phyloP scores from a whole-genome alignment of 2,797 vertebrate species.

The Novumbra hubbsi region DNA sequence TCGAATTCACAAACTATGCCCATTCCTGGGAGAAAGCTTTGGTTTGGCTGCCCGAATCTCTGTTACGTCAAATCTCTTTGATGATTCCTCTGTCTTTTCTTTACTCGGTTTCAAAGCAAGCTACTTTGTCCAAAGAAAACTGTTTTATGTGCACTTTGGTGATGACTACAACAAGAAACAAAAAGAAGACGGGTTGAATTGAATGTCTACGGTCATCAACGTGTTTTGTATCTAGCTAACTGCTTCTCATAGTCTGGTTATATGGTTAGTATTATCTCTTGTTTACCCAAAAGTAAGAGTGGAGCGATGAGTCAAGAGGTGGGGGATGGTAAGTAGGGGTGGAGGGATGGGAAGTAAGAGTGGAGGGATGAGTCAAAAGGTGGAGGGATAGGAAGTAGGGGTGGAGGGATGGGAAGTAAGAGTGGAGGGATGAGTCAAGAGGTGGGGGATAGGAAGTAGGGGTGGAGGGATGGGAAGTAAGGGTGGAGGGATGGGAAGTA shows the following conservation, averaged over 20 bases:
- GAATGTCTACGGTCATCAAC: background rate
- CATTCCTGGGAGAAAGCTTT: background rate
- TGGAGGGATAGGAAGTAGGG: background rate
- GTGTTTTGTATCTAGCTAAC: background rate
- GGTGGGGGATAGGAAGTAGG: slow-evolving; percentile 4
- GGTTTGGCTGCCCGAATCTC: background rate
- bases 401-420: background rate
- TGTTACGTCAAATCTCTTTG: background rate
- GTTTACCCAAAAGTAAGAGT: background rate
- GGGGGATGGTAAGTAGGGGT: too few species aligned
- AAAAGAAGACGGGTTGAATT: background rate
- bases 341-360: too few species aligned
- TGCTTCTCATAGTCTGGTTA: background rate
- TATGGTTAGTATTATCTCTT: too few species aligned
- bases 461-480: background rate
- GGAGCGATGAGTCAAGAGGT: background rate
- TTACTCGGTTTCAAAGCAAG: background rate
- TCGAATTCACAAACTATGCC: background rate
- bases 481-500: background rate
- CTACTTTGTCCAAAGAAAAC: background rate
- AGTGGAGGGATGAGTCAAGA: background rate
- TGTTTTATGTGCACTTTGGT: background rate
- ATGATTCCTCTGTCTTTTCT: background rate
- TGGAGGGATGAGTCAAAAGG: background rate
- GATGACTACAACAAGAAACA: too few species aligned